These are phyloP conservation scores for Rhodophaea formosa DNA, from an alignment of 2,888 invertebrate species.

Conservation along the genomic window DNA sequence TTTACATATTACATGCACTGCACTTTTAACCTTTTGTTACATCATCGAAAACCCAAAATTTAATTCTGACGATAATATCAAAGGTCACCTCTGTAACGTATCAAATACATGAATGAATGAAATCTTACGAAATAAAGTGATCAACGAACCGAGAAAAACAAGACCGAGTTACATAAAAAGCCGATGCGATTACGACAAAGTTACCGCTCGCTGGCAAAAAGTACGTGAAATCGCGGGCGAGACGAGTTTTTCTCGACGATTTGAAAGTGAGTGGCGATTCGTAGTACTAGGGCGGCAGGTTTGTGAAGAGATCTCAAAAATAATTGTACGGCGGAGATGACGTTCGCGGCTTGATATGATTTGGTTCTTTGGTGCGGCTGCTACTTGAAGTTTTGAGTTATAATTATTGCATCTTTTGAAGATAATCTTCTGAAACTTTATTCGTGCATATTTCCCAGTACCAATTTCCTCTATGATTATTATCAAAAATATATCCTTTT, in stretches of 20 bases:
- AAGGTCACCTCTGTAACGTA: too few species aligned
- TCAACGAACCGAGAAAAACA: constrained; percentile 5
- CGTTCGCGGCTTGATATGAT: neutral
- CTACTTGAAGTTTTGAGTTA: too few species aligned
- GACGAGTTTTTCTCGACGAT: constrained; percentile 43
- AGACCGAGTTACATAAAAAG: constrained; percentile 18
- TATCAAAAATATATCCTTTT: too few species aligned
- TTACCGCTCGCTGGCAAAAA: constrained; percentile 18
- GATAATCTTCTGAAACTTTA: too few species aligned
- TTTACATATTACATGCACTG: too few species aligned
- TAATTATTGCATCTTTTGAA: too few species aligned
- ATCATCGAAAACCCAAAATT: too few species aligned
- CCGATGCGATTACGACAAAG: constrained; percentile 12
- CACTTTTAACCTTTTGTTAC: too few species aligned
- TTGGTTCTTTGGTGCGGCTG: too few species aligned
- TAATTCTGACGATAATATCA: too few species aligned
- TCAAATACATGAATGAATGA: neutral
- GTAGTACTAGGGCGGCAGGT: constrained; percentile 51
- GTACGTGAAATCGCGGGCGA: constrained; percentile 28
- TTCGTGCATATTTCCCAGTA: too few species aligned
- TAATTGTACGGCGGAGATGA: neutral
- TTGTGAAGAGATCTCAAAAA: constrained; percentile 33
- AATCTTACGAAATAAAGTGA: constrained; percentile 4
- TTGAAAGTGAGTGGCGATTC: constrained; percentile 61
- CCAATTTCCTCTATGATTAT: too few species aligned